Base-by-base conservation (phyloP, 92 coral and sea anemone genomes). In the Bergia sp. region DNA sequence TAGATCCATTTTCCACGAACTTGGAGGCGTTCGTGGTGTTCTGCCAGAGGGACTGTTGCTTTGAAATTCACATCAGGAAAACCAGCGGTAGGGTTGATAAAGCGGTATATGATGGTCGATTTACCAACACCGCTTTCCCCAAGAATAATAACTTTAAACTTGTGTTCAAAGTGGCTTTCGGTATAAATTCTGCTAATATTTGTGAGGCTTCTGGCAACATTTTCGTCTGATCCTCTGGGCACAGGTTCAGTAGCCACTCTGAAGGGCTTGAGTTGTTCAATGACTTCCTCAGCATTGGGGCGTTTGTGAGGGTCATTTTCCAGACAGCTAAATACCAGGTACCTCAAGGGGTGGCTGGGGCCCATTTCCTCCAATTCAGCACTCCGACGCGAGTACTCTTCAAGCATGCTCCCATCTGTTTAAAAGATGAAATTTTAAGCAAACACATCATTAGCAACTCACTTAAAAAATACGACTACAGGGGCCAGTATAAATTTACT, bases 291-390 rank as follows among this genome's bases (percentile, higher is more conserved):
- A 4, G 98, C 98, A 73, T 64, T 88, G 16, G 96, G 96, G 10
- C 98, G 94, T 75, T 84, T 85, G 18, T 93, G 91, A 43, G 98
- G 96, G 15, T 81, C 73, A 86, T 95, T 93, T 21, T 92, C 94
- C 20, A 95, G 87, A 91, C 98, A 95, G 82, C 90, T 74, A 43
- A 74, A 79, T 10, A 95, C 98, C 29, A 95, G 89, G 29, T 41
- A 37, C 77, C 93, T 92, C 66, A 95, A 91, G 5, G 98, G 98
- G 45, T 95, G 98, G 50, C 93, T 92, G 1, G 94, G 85, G 0
- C 98, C 98, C 98, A 95, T 95, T 84, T 95, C 98, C 37, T 85
- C 92, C 71, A 95, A 79, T 37, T 95, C 98, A 58, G 91, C 90
- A 76, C 98, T 95, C 13, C 96, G 93, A 4, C 98, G 95, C 16